Percentiles rank a stretch among this genome's conserved stretches.
Conservation (phyloP, 1,140 invertebrate species). For the Meloidogyne chitwoodi region DNA sequence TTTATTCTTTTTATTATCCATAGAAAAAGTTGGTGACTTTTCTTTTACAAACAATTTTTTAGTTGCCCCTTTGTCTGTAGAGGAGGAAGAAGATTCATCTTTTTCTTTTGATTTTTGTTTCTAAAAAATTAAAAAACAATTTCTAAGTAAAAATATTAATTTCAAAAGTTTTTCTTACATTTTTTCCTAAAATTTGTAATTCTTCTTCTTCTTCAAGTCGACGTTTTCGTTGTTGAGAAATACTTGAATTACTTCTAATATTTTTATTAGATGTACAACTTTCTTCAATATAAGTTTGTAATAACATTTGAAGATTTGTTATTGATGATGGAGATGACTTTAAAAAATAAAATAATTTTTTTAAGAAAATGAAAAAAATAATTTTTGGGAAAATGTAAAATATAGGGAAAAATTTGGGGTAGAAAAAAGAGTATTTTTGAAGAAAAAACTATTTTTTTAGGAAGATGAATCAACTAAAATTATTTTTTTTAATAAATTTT, state of each 20-base stretch:
- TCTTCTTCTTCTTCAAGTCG: not conserved
- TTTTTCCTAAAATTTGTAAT: not conserved
- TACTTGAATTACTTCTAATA: not conserved
- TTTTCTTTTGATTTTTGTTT: not conserved
- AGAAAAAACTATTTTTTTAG: no score
- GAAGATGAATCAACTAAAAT: no score
- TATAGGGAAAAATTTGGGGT: not conserved
- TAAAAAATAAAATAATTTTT: not conserved
- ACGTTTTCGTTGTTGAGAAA: not conserved
- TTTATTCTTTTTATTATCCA: not conserved
- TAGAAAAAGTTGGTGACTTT: not conserved
- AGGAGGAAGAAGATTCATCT: not conserved
- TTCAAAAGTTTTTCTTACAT: not conserved
- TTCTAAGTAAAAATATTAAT: no score
- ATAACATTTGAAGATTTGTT: not conserved
- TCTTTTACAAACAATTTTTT: not conserved
- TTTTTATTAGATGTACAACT: not conserved
- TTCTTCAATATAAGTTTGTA: constrained; percentile 13
- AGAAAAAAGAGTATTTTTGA: no score
- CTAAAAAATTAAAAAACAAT: not conserved
- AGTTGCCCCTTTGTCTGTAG: not conserved
- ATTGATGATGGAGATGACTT: constrained; percentile 8
- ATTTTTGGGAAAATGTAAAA: not conserved
- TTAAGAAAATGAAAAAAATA: not conserved
- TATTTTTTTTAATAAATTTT: no score